phyloP scores from a whole-genome alignment of 2,797 vertebrate genomes.

The Meda fulgida region DNA sequence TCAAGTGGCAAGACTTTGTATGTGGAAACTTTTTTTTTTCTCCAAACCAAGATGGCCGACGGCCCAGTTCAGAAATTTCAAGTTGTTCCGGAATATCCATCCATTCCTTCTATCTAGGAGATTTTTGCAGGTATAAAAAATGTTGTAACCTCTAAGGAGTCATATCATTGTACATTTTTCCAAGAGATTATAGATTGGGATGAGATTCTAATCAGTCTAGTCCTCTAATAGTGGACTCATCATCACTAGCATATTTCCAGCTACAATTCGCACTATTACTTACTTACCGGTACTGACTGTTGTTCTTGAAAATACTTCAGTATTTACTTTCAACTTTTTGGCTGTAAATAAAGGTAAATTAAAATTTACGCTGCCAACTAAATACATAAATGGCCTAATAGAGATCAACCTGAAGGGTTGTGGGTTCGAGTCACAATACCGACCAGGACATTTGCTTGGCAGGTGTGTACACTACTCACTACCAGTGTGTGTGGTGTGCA shows the following conservation, averaged over 20 bases:
- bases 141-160: neutral
- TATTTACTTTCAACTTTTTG: neutral
- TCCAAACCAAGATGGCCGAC: conserved; percentile 3
- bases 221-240: neutral
- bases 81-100: neutral
- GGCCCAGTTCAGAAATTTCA: conserved; percentile 16
- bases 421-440: too few species aligned
- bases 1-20: neutral
- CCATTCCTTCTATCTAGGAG: conserved; percentile 8
- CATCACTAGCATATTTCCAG: neutral
- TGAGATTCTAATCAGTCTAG: neutral
- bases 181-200: neutral
- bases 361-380: too few species aligned
- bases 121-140: neutral
- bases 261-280: neutral
- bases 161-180: neutral
- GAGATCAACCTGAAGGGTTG: too few species aligned
- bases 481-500: too few species aligned
- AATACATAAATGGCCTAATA: too few species aligned
- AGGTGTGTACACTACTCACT: too few species aligned
- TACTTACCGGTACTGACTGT: too few species aligned
- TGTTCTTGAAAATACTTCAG: neutral
- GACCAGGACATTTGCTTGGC: too few species aligned
- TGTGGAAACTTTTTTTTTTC: neutral
- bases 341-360: neutral